Percentiles rank a stretch among this genome's conserved stretches.
phyloP scores from a whole-genome alignment of 2,113 vertebrate species.

The Apodemus speciosus region DNA sequence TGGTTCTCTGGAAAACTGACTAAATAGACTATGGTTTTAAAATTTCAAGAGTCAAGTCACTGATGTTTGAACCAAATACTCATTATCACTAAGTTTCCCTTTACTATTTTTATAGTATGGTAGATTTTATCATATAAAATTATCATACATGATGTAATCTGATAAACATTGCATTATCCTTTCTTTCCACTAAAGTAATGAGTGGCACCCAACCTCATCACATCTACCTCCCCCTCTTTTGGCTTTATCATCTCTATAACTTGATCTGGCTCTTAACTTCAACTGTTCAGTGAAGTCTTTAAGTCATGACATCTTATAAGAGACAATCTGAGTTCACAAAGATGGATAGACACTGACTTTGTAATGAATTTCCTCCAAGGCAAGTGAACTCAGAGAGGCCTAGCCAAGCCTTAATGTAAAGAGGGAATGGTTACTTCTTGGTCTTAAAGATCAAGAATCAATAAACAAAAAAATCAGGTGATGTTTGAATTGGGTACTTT shows the following conservation, averaged over 20 bases:
- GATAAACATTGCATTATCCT: background rate
- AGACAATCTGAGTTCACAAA: background rate
- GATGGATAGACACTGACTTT: background rate
- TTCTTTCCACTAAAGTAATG: background rate
- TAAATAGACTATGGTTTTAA: background rate
- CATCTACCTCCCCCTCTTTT: background rate
- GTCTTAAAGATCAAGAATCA: background rate
- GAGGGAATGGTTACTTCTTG: background rate
- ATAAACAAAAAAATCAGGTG: background rate
- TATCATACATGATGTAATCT: background rate
- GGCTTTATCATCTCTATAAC: background rate
- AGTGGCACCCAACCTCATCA: background rate
- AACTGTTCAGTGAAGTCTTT: background rate
- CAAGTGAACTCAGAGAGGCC: background rate
- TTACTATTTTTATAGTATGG: background rate
- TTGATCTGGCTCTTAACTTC: background rate
- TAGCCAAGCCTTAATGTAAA: background rate
- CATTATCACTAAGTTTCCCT: background rate
- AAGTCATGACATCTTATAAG: background rate
- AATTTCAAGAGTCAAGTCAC: background rate
- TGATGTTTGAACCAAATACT: constrained; percentile 41
- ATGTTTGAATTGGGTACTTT: background rate
- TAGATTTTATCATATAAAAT: constrained; percentile 6
- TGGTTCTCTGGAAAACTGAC: background rate
- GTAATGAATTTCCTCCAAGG: background rate